These are phyloP conservation scores for Lithophane ornitopus DNA, from an alignment of 2,888 invertebrate species.

Conservation along the genomic window DNA sequence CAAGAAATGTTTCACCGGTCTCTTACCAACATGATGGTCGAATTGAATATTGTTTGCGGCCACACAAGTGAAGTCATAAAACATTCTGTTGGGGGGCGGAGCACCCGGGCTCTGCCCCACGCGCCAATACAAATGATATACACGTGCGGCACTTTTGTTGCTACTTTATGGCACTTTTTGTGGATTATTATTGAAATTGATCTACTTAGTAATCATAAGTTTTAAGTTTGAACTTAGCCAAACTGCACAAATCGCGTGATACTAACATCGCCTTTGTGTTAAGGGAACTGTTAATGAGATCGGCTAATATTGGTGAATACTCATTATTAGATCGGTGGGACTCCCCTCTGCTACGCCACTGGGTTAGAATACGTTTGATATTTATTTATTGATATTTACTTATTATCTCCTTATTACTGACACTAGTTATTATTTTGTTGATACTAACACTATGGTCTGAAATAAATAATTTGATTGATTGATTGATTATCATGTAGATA, in stretches of 20 bases:
- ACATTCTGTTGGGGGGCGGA: constrained; percentile 68
- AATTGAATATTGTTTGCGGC: constrained; percentile 68
- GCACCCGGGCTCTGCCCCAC: constrained; percentile 69
- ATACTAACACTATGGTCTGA: too few species aligned
- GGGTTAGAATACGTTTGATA: too few species aligned
- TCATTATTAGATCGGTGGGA: too few species aligned
- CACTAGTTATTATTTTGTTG: too few species aligned
- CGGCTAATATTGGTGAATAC: too few species aligned
- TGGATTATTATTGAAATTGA: constrained; percentile 28
- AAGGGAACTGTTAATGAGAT: too few species aligned
- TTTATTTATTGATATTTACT: too few species aligned
- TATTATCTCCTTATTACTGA: too few species aligned
- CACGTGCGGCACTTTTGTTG: constrained; percentile 45
- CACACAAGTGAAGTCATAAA: constrained; percentile 77
- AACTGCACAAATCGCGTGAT: neutral
- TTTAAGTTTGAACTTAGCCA: neutral
- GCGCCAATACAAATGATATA: constrained; percentile 71
- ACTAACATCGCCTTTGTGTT: neutral
- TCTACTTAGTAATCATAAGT: constrained; percentile 1
- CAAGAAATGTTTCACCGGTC: neutral
- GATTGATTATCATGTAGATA: too few species aligned
- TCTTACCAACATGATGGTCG: constrained; percentile 25
- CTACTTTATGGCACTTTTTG: constrained; percentile 37
- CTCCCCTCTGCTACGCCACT: too few species aligned
- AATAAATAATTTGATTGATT: too few species aligned